Percentiles rank a stretch among this genome's conserved stretches.
Conservation (phyloP, 2,888 invertebrate genomes). For the Unio pictorum region DNA sequence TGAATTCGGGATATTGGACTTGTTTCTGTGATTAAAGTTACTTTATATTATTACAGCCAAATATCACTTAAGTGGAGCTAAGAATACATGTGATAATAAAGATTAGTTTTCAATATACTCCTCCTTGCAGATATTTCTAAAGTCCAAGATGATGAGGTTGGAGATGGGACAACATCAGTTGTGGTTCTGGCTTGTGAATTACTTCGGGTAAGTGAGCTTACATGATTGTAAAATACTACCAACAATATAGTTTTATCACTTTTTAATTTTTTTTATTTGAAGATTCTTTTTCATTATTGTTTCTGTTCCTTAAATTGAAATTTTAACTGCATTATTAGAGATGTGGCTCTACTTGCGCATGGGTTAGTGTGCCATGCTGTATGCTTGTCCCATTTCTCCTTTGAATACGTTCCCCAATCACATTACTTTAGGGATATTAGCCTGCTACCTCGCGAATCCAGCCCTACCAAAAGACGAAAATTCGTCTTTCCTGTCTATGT, state of each 20-base stretch:
- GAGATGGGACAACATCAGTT: slow-evolving; percentile 99
- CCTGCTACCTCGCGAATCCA: too few species aligned
- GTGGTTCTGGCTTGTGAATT: slow-evolving; percentile 96
- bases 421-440: too few species aligned
- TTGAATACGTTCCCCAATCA: too few species aligned
- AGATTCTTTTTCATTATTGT: background rate
- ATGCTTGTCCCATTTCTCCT: too few species aligned
- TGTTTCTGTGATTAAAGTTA: background rate
- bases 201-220: slow-evolving; percentile 76
- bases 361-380: too few species aligned
- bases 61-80: background rate
- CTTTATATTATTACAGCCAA: background rate
- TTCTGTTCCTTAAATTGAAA: background rate
- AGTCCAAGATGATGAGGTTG: slow-evolving; percentile 99
- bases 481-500: too few species aligned
- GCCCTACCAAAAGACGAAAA: too few species aligned
- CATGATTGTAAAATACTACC: background rate
- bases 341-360: too few species aligned
- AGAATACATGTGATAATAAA: background rate
- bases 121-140: slow-evolving; percentile 88
- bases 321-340: background rate
- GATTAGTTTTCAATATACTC: background rate
- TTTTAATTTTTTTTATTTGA: background rate
- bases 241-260: background rate
- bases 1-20: background rate